Percentiles rank a stretch among this genome's conserved stretches.
These are phyloP conservation scores for Sepioteuthis lessoniana DNA, from an alignment of 2,888 invertebrate species.

Conservation along the genomic window DNA sequence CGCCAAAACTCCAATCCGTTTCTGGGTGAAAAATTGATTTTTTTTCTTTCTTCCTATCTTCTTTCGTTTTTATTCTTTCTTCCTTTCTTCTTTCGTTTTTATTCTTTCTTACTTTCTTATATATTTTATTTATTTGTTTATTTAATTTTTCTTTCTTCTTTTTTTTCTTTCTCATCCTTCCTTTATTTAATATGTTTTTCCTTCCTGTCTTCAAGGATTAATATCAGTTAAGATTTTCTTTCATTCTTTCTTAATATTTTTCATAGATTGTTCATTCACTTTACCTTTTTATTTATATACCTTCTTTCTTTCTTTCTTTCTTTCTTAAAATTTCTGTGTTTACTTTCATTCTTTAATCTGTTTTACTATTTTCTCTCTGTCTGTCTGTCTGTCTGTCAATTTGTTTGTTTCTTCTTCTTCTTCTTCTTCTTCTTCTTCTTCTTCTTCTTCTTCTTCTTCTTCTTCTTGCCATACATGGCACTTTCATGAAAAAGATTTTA, in stretches of 20 bases:
- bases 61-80: background rate
- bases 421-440: background rate
- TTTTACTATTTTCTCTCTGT: background rate
- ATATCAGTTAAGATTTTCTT: background rate
- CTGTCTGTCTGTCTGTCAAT: background rate
- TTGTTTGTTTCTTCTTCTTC: background rate
- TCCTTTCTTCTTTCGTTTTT: background rate
- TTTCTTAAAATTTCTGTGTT: too few relatives aligned
- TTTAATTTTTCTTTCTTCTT: background rate
- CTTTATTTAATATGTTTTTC: background rate
- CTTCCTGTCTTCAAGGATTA: background rate
- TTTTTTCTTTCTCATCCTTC: background rate
- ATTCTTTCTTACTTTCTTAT: background rate
- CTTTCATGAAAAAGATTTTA: too few relatives aligned
- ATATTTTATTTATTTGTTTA: background rate
- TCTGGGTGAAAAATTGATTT: constrained; percentile 33
- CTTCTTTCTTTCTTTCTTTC: background rate
- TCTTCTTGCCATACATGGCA: too few relatives aligned
- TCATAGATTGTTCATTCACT: background rate
- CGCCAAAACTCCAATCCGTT: background rate
- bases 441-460: background rate
- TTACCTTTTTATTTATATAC: background rate
- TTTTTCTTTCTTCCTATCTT: background rate
- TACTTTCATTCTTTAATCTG: background rate
- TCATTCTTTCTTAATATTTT: background rate